Conservation (phyloP, 2,797 vertebrate species). For the Sus cebifrons region DNA sequence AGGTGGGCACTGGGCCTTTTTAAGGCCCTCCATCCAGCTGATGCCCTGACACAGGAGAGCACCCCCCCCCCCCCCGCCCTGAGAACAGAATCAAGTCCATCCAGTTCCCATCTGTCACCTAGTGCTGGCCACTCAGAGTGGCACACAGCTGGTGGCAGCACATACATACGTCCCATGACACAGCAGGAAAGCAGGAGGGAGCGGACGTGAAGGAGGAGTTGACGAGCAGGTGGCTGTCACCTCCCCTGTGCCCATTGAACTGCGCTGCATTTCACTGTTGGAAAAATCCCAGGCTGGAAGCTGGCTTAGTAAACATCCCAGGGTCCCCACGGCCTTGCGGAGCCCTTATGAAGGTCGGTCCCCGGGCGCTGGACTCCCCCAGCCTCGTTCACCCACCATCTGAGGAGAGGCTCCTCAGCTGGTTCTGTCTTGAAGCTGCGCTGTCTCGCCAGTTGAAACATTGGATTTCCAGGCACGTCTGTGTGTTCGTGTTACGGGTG, state of each 20-base stretch:
- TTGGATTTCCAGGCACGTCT: slow-evolving; percentile 31
- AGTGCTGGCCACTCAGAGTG: neutral
- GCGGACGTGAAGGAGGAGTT: neutral
- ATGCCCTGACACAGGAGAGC: neutral
- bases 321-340: neutral
- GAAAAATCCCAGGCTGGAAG: neutral
- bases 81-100: neutral
- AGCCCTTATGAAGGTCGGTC: fast-evolving
- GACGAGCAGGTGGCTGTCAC: fast-evolving
- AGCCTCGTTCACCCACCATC: neutral
- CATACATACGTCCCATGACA: neutral
- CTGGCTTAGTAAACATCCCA: neutral
- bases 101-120: neutral
- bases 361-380: fast-evolving
- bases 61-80: neutral
- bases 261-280: neutral
- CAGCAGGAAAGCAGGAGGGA: neutral
- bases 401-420: neutral
- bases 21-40: neutral
- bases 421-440: neutral
- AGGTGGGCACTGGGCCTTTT: neutral
- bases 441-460: neutral
- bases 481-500: neutral
- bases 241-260: neutral
- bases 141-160: neutral